Evolutionary conservation across 2,888 invertebrate species (phyloP).

Genomic region (Eristalis pertinax): DNA sequence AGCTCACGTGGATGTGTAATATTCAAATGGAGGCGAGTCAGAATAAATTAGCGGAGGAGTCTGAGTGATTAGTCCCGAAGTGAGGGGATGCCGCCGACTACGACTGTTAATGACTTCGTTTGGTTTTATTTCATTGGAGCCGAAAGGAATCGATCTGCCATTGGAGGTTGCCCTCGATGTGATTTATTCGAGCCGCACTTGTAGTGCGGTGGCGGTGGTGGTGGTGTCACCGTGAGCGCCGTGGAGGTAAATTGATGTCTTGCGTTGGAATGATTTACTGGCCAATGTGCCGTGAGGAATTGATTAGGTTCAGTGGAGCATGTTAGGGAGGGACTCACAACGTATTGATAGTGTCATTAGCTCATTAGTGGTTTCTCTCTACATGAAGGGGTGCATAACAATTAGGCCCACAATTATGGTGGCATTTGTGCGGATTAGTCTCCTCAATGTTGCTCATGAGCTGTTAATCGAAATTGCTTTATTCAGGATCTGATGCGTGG

Average conservation of each 20-base stretch:
- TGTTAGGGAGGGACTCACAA: not conserved
- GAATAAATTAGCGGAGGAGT: slow-evolving; percentile 19
- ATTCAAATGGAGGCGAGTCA: slow-evolving; percentile 1
- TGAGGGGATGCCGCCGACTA: not conserved
- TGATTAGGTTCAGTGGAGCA: slow-evolving; percentile 10
- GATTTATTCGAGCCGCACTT: slow-evolving; percentile 26
- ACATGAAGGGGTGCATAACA: not conserved
- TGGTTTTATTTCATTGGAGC: slow-evolving; percentile 20
- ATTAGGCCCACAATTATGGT: not conserved
- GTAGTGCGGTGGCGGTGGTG: not conserved
- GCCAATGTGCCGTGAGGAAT: slow-evolving; percentile 6
- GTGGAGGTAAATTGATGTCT: slow-evolving; percentile 18
- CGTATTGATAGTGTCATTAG: slow-evolving; percentile 6
- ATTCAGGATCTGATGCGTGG: too few relatives aligned
- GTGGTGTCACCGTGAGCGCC: not conserved
- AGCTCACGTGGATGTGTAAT: slow-evolving; percentile 29
- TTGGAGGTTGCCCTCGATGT: not conserved
- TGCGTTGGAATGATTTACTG: slow-evolving; percentile 45
- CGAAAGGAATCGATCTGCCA: not conserved
- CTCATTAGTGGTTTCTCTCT: not conserved
- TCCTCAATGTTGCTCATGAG: not conserved
- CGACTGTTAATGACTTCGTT: slow-evolving; percentile 14
- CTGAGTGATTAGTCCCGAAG: slow-evolving; percentile 14
- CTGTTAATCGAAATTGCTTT: not conserved
- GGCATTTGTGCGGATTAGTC: not conserved